Evolutionary conservation across 2,888 invertebrate species (phyloP), one percentile per base, ranked within the genome.

Genomic region (Cenopis cana): DNA sequence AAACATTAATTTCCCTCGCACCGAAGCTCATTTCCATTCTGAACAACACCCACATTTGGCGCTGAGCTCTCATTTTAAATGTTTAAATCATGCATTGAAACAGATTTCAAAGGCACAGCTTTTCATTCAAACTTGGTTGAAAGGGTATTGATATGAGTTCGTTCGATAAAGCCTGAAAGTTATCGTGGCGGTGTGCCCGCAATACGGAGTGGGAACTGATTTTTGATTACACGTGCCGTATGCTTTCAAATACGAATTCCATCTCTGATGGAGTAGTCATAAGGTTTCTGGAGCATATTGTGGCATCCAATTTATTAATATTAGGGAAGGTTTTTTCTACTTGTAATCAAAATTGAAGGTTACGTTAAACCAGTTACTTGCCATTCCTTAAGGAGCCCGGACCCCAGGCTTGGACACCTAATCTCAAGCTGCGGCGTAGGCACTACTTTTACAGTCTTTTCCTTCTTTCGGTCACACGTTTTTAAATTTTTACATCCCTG

Each of bases 81-180:
- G 66, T 71, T 71, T 57, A 71, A 71, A 67, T 71, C 60, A 55
- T 55, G 66, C 66, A 49, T 55, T 54, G 55, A 60, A 66, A 52
- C 54, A 62, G 64, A 64, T 71, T 61, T 66, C 55, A 71, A 66
- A 61, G 66, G 71, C 70, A 18, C 41, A 52, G 68, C 69, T 69
- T 67, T 67, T 67, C 61, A 71, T 71, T 71, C 71, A 67, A 67
- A 71, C 49, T 61, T 71, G 66, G 54, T 54, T 65, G 70, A 60
- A 70, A 70, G 67, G 66, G 61, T 67, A 71, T 71, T 71, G 71
- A 71, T 71, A 71, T 71, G 66, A 71, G 71, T 67, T 29, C 60
- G 71, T 38, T 61, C 71, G 71, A 61, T 71, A 66, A 67, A 54
- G 67, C 66, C 60, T 60, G 36, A 64, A 62, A 62, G 60, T 61